These are phyloP conservation scores for Pelodytes ibericus DNA, from an alignment of 2,797 vertebrate species.

Conservation along the genomic window DNA sequence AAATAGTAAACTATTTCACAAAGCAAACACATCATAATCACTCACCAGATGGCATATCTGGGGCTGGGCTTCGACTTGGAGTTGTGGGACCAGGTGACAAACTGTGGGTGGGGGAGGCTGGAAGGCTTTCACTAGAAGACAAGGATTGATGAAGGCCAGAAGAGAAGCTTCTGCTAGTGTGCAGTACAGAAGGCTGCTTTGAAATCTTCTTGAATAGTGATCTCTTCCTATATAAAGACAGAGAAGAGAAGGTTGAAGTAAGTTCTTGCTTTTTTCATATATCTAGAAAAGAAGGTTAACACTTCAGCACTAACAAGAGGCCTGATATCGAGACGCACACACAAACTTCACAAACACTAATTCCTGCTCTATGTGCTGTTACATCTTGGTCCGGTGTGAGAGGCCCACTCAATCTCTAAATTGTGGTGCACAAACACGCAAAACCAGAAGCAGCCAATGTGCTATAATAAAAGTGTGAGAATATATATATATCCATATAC, in stretches of 20 bases:
- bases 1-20: neutral
- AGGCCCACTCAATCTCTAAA: too few species aligned
- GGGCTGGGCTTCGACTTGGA: constrained; percentile 86
- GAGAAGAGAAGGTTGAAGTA: neutral
- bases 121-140: constrained; percentile 94
- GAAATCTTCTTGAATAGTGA: constrained; percentile 92
- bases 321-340: too few species aligned
- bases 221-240: constrained; percentile 73
- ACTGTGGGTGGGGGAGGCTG: constrained; percentile 94
- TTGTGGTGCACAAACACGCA: too few species aligned
- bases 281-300: too few species aligned
- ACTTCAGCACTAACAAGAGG: too few species aligned
- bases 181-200: constrained; percentile 87
- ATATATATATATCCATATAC: too few species aligned
- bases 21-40: neutral
- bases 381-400: too few species aligned
- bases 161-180: constrained; percentile 93
- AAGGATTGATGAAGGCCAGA: constrained; percentile 91
- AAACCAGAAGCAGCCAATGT: too few species aligned
- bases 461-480: too few species aligned
- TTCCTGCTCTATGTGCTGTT: too few species aligned
- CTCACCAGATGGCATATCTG: constrained; percentile 79
- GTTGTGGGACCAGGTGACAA: constrained; percentile 87
- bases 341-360: too few species aligned
- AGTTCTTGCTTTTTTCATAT: too few species aligned